Base-by-base conservation (phyloP, 2,888 invertebrate genomes). In the Shargacucullia verbasci region DNA sequence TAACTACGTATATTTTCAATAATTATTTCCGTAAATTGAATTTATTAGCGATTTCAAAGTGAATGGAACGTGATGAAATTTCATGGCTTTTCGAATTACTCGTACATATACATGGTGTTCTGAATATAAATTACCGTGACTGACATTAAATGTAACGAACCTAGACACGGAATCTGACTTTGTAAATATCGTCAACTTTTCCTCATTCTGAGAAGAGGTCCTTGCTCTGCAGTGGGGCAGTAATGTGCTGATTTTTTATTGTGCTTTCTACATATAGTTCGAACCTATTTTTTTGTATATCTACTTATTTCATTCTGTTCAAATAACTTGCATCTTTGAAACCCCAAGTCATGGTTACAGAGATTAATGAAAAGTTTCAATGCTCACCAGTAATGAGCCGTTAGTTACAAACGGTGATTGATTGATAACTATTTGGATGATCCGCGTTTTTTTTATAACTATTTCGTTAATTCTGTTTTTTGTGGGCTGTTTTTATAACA, bases 31-130 rank as follows among this genome's bases (percentile, higher is more conserved):
- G 0, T 7, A 45, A 53, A 50, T 47, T 45, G 15, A 29, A 58
- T 69, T 58, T 55, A 60, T 60, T 48, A 37, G 8, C 7, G 11
- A 31, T n/a, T 20, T 25, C 46, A 34, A 58, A 34, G 31, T 44
- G 10, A 8, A 59, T 43, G 13, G 59, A 43, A 49, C 37, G 38
- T 40, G 29, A 14, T 40, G 41, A 45, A 52, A 56, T 46, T 53
- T 47, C 29, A 43, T 15, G 13, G 52, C 12, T 37, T 67, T 38
- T 14, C 29, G 13, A 66, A 39, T 11, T 35, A 13, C 33, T 11
- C 10, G 20, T 25, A n/a, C n/a, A n/a, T n/a, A 35, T 11, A 27
- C 0, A 10, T 35, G 31, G 20, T 40, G 33, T 41, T 9, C 27
- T n/a, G 34, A 59, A 66, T 44, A 47, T 15, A 35, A 41, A 66